These are phyloP conservation scores for Porphyrio hochstetteri DNA, from an alignment of 2,113 vertebrate species.

Conservation along the genomic window DNA sequence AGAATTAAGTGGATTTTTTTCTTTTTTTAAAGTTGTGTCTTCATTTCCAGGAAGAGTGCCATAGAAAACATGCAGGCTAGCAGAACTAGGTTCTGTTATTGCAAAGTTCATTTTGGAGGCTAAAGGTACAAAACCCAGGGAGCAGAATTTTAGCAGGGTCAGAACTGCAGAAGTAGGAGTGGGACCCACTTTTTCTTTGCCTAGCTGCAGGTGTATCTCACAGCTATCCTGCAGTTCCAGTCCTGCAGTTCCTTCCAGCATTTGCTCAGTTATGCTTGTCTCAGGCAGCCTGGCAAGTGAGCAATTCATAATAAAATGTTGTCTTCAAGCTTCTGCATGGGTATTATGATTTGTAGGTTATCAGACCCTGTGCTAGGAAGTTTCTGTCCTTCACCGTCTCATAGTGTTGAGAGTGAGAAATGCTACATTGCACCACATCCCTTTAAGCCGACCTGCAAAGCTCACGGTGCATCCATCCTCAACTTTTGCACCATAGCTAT, in stretches of 20 bases:
- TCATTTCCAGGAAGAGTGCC: background rate
- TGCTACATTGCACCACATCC: accelerated
- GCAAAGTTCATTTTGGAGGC: background rate
- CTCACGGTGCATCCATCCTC: background rate
- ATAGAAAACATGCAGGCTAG: background rate
- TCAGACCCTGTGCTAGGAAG: background rate
- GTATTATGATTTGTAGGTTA: background rate
- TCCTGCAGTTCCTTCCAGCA: background rate
- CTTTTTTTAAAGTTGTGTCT: background rate
- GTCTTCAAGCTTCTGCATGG: background rate
- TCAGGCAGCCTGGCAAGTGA: background rate
- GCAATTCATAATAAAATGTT: background rate
- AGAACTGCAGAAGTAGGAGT: background rate
- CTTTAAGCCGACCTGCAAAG: background rate
- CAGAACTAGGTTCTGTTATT: background rate
- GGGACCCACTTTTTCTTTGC: background rate
- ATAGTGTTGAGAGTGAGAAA: background rate
- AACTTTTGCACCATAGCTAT: too few species aligned
- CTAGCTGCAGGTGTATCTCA: background rate
- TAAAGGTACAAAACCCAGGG: background rate
- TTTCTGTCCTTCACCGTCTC: background rate
- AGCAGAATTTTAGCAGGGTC: background rate
- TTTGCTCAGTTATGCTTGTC: background rate
- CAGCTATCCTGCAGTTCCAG: background rate
- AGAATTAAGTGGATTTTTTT: background rate